These are phyloP conservation scores for Drosophila subpulchrella DNA, from an alignment of 1,140 invertebrate genomes.

Conservation along the genomic window DNA sequence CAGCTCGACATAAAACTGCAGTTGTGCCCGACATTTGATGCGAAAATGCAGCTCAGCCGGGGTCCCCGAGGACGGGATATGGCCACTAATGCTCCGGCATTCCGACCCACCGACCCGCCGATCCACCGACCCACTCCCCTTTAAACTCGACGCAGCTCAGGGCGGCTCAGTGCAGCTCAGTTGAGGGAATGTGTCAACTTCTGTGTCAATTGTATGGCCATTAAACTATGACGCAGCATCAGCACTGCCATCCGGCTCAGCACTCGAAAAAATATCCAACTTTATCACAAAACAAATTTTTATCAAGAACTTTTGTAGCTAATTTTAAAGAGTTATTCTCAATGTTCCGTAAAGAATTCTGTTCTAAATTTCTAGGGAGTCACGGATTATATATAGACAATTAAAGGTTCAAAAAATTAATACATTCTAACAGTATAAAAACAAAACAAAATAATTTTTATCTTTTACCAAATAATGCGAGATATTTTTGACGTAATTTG, in stretches of 20 bases:
- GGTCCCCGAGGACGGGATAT: constrained; percentile 6
- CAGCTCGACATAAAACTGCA: constrained; percentile 23
- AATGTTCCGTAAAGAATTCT: too few species aligned
- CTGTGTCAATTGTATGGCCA: constrained; percentile 68
- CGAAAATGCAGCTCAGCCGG: constrained; percentile 24
- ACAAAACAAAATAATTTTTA: too few species aligned
- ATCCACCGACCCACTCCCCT: not conserved
- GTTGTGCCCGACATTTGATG: constrained; percentile 22
- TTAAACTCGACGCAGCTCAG: constrained; percentile 21
- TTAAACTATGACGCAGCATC: constrained; percentile 65
- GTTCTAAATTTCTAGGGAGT: too few species aligned
- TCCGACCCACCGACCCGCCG: not conserved
- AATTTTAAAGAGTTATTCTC: too few species aligned
- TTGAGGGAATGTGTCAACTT: constrained; percentile 62
- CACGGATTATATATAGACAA: too few species aligned
- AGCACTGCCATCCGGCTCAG: constrained; percentile 2
- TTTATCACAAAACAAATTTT: not conserved
- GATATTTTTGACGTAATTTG: too few species aligned
- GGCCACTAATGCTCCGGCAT: constrained; percentile 35
- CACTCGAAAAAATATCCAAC: constrained; percentile 11
- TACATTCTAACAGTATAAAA: too few species aligned
- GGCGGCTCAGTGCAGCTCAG: constrained; percentile 26
- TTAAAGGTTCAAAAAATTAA: too few species aligned
- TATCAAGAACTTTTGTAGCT: too few species aligned
- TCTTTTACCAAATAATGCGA: too few species aligned